A percentile compares a stretch with the other conserved stretches of the same genome.
phyloP scores from a whole-genome alignment of 1,140 invertebrate genomes.

The Fopius arisanus region DNA sequence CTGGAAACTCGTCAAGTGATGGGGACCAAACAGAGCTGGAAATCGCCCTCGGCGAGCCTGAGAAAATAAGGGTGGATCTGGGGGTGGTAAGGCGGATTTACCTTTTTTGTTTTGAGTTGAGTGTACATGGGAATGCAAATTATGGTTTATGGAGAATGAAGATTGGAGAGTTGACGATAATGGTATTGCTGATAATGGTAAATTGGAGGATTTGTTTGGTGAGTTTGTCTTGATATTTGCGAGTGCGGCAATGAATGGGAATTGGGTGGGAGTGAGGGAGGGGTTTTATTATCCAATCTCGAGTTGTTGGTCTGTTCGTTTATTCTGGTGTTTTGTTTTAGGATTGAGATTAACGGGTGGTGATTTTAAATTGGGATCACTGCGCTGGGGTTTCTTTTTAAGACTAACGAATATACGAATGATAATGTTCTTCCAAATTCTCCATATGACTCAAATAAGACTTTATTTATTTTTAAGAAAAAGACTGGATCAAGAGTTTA shows the following conservation, averaged over 20 bases:
- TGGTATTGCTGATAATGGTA: slow-evolving; percentile 1
- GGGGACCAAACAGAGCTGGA: slow-evolving; percentile 4
- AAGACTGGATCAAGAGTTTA: too few species aligned
- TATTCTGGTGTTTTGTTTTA: neutral
- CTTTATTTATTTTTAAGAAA: too few species aligned
- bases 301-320: slow-evolving; percentile 42
- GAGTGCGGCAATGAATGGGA: neutral
- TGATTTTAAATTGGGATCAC: too few species aligned
- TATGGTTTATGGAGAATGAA: slow-evolving; percentile 30
- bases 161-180: slow-evolving; percentile 16
- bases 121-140: slow-evolving; percentile 32
- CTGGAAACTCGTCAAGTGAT: slow-evolving; percentile 5
- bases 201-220: slow-evolving; percentile 4
- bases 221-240: neutral
- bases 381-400: too few species aligned
- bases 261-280: neutral
- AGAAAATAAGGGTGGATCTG: slow-evolving; percentile 5
- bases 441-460: too few species aligned
- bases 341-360: too few species aligned
- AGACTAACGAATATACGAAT: too few species aligned
- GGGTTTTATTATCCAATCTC: slow-evolving; percentile 38
- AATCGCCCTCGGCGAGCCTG: slow-evolving; percentile 29
- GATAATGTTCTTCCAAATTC: too few species aligned
- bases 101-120: slow-evolving; percentile 36
- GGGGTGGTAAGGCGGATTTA: slow-evolving; percentile 36